Conservation (phyloP, 2,797 vertebrate genomes). For the Varecia variegata region DNA sequence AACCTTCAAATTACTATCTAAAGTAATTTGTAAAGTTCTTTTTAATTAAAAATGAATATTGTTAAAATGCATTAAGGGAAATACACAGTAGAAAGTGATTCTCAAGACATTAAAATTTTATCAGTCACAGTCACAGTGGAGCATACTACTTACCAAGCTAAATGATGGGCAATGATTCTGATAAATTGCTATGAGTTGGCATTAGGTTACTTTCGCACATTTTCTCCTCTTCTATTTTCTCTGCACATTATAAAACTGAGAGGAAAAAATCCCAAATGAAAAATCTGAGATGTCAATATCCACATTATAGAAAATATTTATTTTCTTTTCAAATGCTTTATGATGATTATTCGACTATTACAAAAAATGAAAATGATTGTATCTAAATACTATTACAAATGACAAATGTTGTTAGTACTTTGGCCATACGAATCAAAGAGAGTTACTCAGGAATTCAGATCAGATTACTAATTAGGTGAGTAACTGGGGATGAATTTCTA, state of each 20-base stretch:
- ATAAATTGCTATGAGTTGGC: background rate
- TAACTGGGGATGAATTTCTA: background rate
- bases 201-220: background rate
- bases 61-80: background rate
- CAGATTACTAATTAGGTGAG: background rate
- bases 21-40: background rate
- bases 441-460: background rate
- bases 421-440: background rate
- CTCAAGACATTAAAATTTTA: background rate
- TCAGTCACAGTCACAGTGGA: background rate
- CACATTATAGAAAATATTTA: background rate
- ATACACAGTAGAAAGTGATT: background rate
- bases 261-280: background rate
- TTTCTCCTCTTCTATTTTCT: background rate
- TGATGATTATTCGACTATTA: background rate
- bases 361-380: background rate
- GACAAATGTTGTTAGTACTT: background rate
- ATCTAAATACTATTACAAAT: background rate
- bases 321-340: background rate
- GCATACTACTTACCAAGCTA: background rate
- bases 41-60: conserved; percentile 6
- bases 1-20: background rate
- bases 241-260: background rate
- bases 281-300: background rate
- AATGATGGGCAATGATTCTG: background rate